Percentiles rank a stretch among this genome's conserved stretches.
These are phyloP conservation scores for Phoxinus dragarum DNA, from an alignment of 2,797 vertebrate species.

Conservation along the genomic window DNA sequence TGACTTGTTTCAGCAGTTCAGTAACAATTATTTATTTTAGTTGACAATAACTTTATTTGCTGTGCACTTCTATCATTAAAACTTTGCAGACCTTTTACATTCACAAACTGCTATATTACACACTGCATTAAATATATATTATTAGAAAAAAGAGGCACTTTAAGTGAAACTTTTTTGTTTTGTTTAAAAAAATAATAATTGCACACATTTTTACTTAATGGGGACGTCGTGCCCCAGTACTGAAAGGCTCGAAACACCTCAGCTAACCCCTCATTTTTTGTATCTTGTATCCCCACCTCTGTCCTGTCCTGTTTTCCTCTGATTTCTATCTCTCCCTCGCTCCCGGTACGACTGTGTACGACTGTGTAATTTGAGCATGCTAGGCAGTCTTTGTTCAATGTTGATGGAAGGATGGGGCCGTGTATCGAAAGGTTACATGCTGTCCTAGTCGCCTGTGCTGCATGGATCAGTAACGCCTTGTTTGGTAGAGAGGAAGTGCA, in stretches of 20 bases:
- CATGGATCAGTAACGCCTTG: conserved; percentile 72
- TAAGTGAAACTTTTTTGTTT: not conserved
- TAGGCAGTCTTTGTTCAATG: conserved; percentile 64
- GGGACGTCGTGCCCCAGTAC: not conserved
- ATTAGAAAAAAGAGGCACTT: not conserved
- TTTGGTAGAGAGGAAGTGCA: conserved; percentile 57
- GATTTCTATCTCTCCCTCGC: conserved; percentile 12
- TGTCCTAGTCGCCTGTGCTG: conserved; percentile 70
- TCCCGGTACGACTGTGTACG: conserved; percentile 59
- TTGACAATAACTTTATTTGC: not conserved
- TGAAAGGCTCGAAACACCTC: conserved; percentile 8
- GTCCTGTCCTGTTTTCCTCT: not conserved
- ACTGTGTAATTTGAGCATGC: conserved; percentile 74
- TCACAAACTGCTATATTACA: not conserved
- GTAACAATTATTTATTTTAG: not conserved
- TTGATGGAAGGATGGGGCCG: conserved; percentile 69
- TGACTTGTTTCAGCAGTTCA: not conserved
- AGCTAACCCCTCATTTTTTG: conserved; percentile 62
- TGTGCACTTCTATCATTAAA: not conserved
- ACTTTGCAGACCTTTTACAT: not conserved
- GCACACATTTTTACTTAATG: not conserved
- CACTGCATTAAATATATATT: not conserved
- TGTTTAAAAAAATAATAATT: not conserved
- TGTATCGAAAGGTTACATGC: conserved; percentile 74
- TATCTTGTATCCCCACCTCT: not conserved